phyloP scores from a whole-genome alignment of 2,888 invertebrate species.

The Sinopyrophorus schimmeli region DNA sequence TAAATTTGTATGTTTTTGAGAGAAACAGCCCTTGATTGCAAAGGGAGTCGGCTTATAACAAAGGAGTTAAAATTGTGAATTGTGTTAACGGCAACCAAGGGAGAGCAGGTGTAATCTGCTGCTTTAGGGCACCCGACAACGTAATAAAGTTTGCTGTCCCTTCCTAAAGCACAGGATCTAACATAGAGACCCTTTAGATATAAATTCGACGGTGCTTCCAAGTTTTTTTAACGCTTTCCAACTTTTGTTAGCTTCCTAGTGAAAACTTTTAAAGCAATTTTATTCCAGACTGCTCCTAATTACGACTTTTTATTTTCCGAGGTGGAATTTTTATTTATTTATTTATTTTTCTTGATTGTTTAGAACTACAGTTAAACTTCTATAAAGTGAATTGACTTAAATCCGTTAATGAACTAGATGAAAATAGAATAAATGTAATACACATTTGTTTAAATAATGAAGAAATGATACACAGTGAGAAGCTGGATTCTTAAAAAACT shows the following conservation, averaged over 20 bases:
- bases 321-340: too few species aligned
- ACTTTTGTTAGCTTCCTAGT: constrained; percentile 7
- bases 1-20: constrained; percentile 11
- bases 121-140: constrained; percentile 30
- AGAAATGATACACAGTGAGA: too few species aligned
- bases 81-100: constrained; percentile 34
- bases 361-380: too few species aligned
- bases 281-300: constrained; percentile 10
- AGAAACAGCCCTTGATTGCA: constrained; percentile 13
- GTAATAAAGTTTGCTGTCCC: constrained; percentile 35
- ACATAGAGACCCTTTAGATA: constrained; percentile 14
- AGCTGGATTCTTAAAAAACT: too few species aligned
- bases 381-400: too few species aligned
- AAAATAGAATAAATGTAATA: too few species aligned
- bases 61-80: constrained; percentile 30
- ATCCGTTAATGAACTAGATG: too few species aligned
- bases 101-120: constrained; percentile 36
- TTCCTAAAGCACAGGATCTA: constrained; percentile 6
- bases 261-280: constrained; percentile 15
- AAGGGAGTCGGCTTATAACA: constrained; percentile 18
- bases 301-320: constrained; percentile 12
- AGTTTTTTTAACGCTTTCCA: constrained; percentile 13
- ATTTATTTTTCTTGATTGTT: too few species aligned
- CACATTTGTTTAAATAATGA: too few species aligned
- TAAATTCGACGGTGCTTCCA: constrained; percentile 12